Evolutionary conservation across 2,888 invertebrate species (phyloP).

Genomic region (Scrobipalpa atriplicella): DNA sequence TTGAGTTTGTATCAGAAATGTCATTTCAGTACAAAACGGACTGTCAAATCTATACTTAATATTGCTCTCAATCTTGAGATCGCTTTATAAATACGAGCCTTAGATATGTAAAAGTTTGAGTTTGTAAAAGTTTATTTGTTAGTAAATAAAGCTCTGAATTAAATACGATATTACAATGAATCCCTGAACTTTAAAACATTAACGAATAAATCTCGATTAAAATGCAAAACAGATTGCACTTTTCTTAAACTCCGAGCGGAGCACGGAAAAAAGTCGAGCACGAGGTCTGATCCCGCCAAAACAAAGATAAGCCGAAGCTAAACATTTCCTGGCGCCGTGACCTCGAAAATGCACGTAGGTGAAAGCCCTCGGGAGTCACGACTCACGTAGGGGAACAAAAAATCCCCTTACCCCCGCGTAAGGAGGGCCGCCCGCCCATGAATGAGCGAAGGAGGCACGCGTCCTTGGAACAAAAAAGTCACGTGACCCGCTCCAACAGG

Average conservation of each 20-base stretch:
- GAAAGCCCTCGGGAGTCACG: constrained; percentile 80
- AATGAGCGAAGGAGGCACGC: constrained; percentile 81
- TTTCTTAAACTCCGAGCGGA: constrained; percentile 35
- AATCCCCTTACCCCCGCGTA: constrained; percentile 73
- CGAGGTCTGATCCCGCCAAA: constrained; percentile 54
- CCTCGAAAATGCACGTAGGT: constrained; percentile 82
- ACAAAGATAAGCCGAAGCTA: constrained; percentile 69
- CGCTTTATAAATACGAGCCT: no score
- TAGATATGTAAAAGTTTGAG: no score
- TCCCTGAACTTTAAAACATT: no score
- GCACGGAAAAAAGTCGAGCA: constrained; percentile 48
- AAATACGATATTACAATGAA: no score
- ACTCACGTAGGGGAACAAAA: constrained; percentile 80
- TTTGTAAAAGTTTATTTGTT: no score
- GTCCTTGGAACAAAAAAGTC: constrained; percentile 83
- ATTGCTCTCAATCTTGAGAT: no score
- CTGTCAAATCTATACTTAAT: no score
- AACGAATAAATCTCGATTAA: no score
- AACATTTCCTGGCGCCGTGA: constrained; percentile 69
- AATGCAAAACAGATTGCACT: neutral
- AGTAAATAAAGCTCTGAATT: no score
- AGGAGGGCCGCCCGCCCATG: constrained; percentile 75
- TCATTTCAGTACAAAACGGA: no score
- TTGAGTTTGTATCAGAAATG: no score
- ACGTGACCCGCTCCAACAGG: constrained; percentile 80